A percentile compares a stretch with the other conserved stretches of the same genome.
Evolutionary conservation across 2,113 vertebrate genomes (phyloP).

Genomic region (Albula glossodonta): DNA sequence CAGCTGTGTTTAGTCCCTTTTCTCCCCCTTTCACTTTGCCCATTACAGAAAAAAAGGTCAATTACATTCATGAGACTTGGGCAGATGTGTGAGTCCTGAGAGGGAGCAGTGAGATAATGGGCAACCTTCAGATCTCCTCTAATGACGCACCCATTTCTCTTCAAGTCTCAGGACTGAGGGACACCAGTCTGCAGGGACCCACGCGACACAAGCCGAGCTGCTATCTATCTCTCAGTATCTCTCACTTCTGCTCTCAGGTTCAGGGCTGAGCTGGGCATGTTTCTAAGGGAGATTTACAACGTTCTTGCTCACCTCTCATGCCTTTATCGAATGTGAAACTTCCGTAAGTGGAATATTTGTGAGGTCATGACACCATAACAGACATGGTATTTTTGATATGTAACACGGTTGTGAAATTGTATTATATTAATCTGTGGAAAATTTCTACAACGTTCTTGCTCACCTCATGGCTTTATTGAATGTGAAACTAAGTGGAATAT

Average conservation of each 20-base stretch:
- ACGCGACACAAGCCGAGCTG: not conserved
- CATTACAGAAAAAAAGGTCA: slow-evolving; percentile 94
- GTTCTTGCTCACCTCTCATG: not conserved
- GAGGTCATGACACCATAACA: too few species aligned
- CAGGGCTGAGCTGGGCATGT: not conserved
- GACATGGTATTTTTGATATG: not conserved
- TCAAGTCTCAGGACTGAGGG: slow-evolving; percentile 1
- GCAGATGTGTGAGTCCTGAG: slow-evolving; percentile 82
- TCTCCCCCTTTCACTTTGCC: slow-evolving; percentile 60
- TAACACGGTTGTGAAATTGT: not conserved
- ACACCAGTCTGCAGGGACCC: not conserved
- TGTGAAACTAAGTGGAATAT: not conserved
- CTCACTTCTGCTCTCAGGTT: slow-evolving; percentile 24
- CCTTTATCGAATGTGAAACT: not conserved
- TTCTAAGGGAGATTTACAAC: not conserved
- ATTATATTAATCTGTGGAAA: not conserved
- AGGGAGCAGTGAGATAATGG: slow-evolving; percentile 79
- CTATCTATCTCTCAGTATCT: slow-evolving; percentile 35
- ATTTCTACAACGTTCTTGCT: not conserved
- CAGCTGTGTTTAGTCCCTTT: slow-evolving; percentile 74
- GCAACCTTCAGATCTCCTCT: slow-evolving; percentile 92
- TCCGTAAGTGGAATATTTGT: not conserved
- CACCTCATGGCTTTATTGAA: not conserved
- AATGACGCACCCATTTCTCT: slow-evolving; percentile 59
- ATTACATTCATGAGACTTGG: slow-evolving; percentile 93